phyloP scores from a whole-genome alignment of 2,797 vertebrate species.

The Spinibarbus caldwelli region DNA sequence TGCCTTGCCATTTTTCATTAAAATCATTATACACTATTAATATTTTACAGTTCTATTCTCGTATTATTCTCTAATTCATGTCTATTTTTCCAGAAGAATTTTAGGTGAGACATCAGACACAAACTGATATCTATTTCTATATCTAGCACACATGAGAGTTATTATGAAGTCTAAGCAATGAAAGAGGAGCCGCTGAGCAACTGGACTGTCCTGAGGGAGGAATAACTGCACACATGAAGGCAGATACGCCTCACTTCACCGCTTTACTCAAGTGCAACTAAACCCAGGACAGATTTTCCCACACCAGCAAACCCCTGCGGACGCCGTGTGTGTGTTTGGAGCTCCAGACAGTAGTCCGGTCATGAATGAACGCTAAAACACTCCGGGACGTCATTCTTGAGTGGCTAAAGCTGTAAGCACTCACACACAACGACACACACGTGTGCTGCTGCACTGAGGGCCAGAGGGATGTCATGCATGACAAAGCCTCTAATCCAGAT shows the following conservation, averaged over 20 bases:
- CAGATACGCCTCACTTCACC: slow-evolving; percentile 10
- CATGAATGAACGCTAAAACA: slow-evolving; percentile 39
- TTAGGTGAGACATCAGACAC: neutral
- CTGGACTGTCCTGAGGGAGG: neutral
- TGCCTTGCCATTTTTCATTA: too few relatives aligned
- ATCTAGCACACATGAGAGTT: neutral
- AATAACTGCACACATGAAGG: slow-evolving; percentile 12
- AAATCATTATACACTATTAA: neutral
- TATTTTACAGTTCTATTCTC: neutral
- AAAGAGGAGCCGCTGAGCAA: neutral
- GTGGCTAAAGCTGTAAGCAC: slow-evolving; percentile 40
- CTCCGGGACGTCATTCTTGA: slow-evolving; percentile 18
- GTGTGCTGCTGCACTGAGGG: slow-evolving; percentile 15
- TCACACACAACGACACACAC: slow-evolving; percentile 19
- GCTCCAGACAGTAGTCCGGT: slow-evolving; percentile 12
- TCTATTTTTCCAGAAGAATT: slow-evolving; percentile 9
- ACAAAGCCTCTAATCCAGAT: slow-evolving; percentile 59
- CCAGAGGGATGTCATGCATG: neutral
- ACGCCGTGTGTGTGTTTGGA: neutral
- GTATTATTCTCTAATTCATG: neutral
- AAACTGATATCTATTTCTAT: neutral
- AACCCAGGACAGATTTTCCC: slow-evolving; percentile 64
- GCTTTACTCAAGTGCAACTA: slow-evolving; percentile 3
- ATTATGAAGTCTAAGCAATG: neutral
- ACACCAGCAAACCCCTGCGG: slow-evolving; percentile 52